Conservation (phyloP, 2,113 vertebrate genomes). For the Potamarius usumacintae region DNA sequence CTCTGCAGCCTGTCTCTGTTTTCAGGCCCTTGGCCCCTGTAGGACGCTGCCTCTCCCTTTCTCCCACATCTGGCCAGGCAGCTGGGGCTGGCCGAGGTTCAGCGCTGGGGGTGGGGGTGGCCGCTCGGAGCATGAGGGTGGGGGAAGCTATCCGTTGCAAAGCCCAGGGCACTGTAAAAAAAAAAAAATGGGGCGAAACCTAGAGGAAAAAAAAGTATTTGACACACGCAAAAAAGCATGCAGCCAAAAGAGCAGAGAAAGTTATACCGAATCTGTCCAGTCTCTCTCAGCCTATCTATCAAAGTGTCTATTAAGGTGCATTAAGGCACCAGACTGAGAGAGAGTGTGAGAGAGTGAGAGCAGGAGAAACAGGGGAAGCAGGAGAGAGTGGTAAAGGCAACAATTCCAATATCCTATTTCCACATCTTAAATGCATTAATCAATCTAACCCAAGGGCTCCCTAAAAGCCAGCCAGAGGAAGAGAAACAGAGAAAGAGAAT, state of each 20-base stretch:
- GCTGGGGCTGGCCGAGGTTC: slow-evolving; percentile 96
- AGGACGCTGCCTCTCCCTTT: slow-evolving; percentile 66
- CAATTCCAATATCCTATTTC: slow-evolving; percentile 77
- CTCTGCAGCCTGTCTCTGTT: slow-evolving; percentile 44
- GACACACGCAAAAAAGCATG: slow-evolving; percentile 58
- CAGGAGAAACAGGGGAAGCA: slow-evolving; percentile 61
- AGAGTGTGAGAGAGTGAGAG: slow-evolving; percentile 58
- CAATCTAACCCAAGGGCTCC: slow-evolving; percentile 68
- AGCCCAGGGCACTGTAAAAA: slow-evolving; percentile 88
- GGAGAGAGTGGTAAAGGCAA: slow-evolving; percentile 66
- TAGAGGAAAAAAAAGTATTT: slow-evolving; percentile 54
- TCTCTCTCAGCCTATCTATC: slow-evolving; percentile 75
- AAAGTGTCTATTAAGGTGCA: slow-evolving; percentile 74
- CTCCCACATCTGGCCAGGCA: slow-evolving; percentile 96
- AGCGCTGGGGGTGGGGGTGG: slow-evolving; percentile 80
- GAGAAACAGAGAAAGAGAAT: slow-evolving; percentile 57
- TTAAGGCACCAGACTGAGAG: slow-evolving; percentile 63
- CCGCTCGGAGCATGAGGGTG: slow-evolving; percentile 67
- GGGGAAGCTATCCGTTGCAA: slow-evolving; percentile 94
- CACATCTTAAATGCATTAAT: slow-evolving; percentile 79
- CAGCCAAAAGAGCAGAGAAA: slow-evolving; percentile 55
- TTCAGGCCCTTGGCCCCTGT: slow-evolving; percentile 54
- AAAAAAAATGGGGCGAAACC: slow-evolving; percentile 51
- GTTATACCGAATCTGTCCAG: slow-evolving; percentile 64
- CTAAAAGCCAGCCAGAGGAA: slow-evolving; percentile 58